phyloP scores from a whole-genome alignment of 1,140 invertebrate genomes.

The Macrobrachium nipponense region DNA sequence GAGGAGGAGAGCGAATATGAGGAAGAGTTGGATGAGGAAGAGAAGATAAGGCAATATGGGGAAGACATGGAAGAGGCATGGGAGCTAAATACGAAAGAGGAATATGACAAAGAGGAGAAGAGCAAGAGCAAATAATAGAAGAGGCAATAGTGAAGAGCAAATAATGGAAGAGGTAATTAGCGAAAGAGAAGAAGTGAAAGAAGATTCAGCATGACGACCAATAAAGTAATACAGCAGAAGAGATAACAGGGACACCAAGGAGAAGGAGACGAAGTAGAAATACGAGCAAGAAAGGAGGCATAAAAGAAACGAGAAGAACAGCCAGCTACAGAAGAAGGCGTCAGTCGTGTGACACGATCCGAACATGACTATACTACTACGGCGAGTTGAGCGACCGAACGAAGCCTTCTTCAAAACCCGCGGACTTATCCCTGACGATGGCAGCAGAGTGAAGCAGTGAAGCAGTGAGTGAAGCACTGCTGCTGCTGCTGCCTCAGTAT shows the following conservation, averaged over 20 bases:
- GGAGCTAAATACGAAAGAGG: neutral
- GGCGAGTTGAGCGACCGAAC: too few species aligned
- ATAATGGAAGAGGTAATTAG: neutral
- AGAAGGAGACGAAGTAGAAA: neutral
- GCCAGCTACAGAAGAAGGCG: neutral
- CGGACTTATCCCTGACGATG: too few species aligned
- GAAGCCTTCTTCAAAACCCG: too few species aligned
- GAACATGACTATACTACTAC: too few species aligned
- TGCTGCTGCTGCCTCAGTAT: too few species aligned
- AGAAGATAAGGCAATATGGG: neutral
- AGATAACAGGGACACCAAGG: neutral
- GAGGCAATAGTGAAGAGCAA: neutral
- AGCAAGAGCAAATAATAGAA: neutral
- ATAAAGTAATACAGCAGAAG: neutral
- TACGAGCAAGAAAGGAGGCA: too few species aligned
- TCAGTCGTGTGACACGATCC: too few species aligned
- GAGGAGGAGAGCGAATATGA: neutral
- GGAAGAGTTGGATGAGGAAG: neutral
- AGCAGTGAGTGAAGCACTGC: too few species aligned
- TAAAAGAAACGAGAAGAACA: neutral
- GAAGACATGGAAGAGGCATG: neutral
- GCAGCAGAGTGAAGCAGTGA: too few species aligned
- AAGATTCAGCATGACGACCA: neutral
- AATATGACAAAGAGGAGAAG: neutral
- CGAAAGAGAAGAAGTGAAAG: neutral